A percentile compares a stretch with the other conserved stretches of the same genome.
These are phyloP conservation scores for Esperia sulphurella DNA, from an alignment of 2,888 invertebrate genomes.

Conservation along the genomic window DNA sequence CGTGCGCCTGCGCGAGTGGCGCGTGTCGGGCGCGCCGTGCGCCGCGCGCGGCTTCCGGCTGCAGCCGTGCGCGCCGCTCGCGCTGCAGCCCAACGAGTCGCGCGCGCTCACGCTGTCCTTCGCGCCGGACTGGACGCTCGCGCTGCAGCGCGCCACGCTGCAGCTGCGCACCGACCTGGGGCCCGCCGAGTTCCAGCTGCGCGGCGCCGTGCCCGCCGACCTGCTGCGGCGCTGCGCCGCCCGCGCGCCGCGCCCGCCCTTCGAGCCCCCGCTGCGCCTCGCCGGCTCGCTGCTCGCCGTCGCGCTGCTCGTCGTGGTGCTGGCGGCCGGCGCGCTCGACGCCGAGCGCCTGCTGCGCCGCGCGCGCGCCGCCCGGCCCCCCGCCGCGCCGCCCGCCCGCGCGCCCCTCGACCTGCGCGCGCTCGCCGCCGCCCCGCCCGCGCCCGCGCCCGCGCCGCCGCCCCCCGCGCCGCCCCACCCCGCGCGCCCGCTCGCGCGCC, in stretches of 20 bases:
- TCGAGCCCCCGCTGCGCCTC: conserved; percentile 76
- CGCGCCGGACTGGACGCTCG: conserved; percentile 53
- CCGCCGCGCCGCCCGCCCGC: conserved; percentile 18
- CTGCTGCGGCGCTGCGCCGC: conserved; percentile 31
- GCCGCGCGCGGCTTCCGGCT: conserved; percentile 56
- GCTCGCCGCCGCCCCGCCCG: conserved; percentile 16
- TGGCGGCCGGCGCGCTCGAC: conserved; percentile 35
- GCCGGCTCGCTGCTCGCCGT: conserved; percentile 55
- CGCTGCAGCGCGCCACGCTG: conserved; percentile 38
- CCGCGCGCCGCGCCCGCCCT: conserved; percentile 65
- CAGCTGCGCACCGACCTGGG: conserved; percentile 32
- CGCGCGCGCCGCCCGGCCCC: conserved; percentile 27
- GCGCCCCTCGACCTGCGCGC: conserved; percentile 35
- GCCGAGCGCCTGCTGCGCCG: conserved; percentile 29
- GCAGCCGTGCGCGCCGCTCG: conserved; percentile 49
- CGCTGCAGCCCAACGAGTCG: conserved; percentile 52
- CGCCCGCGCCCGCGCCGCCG: conserved; percentile 17
- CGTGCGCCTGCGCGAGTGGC: conserved; percentile 81
- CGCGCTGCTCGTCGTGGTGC: conserved; percentile 27
- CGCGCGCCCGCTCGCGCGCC: conserved; percentile 24
- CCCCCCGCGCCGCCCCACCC: conserved; percentile 16
- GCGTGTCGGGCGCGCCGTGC: conserved; percentile 48
- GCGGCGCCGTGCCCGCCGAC: conserved; percentile 36
- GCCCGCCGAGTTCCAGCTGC: conserved; percentile 34
- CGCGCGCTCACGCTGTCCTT: conserved; percentile 46